Evolutionary conservation across 2,797 vertebrate genomes (phyloP).

Genomic region (Loriculus beryllinus): DNA sequence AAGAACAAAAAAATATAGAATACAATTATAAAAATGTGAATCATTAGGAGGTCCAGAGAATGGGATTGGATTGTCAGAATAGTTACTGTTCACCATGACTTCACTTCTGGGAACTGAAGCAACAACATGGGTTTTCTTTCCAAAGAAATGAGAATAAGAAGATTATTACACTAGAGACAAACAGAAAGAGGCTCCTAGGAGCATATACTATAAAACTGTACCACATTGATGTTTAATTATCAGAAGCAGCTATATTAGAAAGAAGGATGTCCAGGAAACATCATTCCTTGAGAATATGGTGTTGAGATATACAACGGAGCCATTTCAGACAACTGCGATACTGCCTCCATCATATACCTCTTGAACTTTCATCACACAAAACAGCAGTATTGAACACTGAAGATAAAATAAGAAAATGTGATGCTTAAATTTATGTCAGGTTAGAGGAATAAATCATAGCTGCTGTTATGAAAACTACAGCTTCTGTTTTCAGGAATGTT

Average conservation of each 20-base stretch:
- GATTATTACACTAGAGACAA: slow-evolving; percentile 73
- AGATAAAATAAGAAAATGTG: slow-evolving; percentile 68
- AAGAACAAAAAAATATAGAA: slow-evolving; percentile 49
- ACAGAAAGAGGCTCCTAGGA: slow-evolving; percentile 71
- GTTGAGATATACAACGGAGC: slow-evolving; percentile 50
- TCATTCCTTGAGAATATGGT: slow-evolving; percentile 49
- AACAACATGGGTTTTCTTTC: slow-evolving; percentile 73
- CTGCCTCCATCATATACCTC: slow-evolving; percentile 46
- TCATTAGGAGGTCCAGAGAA: slow-evolving; percentile 48
- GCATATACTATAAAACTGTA: slow-evolving; percentile 68
- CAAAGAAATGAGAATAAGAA: slow-evolving; percentile 76
- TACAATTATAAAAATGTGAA: slow-evolving; percentile 66
- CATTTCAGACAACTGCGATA: slow-evolving; percentile 46
- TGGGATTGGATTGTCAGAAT: slow-evolving; percentile 63
- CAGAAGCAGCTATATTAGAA: slow-evolving; percentile 72
- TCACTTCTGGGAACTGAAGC: slow-evolving; percentile 73
- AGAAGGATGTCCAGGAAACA: slow-evolving; percentile 46
- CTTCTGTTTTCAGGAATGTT: slow-evolving; percentile 68
- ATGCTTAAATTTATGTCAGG: slow-evolving; percentile 68
- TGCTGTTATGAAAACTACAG: slow-evolving; percentile 58
- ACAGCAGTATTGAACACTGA: slow-evolving; percentile 50
- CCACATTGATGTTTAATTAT: slow-evolving; percentile 76
- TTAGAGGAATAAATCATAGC: slow-evolving; percentile 69
- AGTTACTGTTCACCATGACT: slow-evolving; percentile 68
- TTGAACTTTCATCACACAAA: slow-evolving; percentile 62